A percentile compares a stretch with the other conserved stretches of the same genome.
Conservation (phyloP, 2,113 vertebrate genomes). For the Hypanus sabinus region DNA sequence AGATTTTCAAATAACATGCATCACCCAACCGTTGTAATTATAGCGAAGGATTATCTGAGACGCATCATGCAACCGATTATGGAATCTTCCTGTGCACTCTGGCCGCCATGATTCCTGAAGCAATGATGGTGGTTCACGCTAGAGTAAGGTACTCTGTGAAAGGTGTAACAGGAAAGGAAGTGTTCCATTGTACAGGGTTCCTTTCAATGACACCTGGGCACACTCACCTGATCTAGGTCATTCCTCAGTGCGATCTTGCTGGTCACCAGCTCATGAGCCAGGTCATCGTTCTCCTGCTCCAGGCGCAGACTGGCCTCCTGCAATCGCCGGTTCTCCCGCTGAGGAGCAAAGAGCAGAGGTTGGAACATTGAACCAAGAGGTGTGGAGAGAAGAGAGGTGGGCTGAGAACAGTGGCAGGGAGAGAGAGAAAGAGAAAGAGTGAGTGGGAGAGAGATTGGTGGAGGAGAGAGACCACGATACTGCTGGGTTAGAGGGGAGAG, state of each 20-base stretch:
- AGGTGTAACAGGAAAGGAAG: neutral
- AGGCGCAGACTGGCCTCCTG: conserved; percentile 96
- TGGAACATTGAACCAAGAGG: conserved; percentile 10
- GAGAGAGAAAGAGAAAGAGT: too few relatives aligned
- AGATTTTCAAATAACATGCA: neutral
- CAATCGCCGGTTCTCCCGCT: conserved; percentile 94
- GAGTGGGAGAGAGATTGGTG: too few relatives aligned
- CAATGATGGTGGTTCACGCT: neutral
- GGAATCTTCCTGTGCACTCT: neutral
- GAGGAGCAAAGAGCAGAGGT: conserved; percentile 43
- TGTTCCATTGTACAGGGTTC: neutral
- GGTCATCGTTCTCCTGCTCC: conserved; percentile 95
- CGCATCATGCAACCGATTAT: neutral
- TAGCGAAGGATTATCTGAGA: neutral
- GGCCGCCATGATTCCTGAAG: neutral
- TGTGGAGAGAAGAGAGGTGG: neutral
- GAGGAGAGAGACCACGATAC: too few relatives aligned
- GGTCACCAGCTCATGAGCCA: conserved; percentile 94
- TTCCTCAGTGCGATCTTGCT: conserved; percentile 95
- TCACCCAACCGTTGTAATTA: neutral
- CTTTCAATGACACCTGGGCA: neutral
- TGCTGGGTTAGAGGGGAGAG: too few relatives aligned
- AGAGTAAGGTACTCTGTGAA: neutral
- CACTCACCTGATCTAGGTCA: conserved; percentile 86
- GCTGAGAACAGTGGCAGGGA: too few relatives aligned